Evolutionary conservation across 2,797 vertebrate species (phyloP).

Genomic region (Choloepus didactylus): DNA sequence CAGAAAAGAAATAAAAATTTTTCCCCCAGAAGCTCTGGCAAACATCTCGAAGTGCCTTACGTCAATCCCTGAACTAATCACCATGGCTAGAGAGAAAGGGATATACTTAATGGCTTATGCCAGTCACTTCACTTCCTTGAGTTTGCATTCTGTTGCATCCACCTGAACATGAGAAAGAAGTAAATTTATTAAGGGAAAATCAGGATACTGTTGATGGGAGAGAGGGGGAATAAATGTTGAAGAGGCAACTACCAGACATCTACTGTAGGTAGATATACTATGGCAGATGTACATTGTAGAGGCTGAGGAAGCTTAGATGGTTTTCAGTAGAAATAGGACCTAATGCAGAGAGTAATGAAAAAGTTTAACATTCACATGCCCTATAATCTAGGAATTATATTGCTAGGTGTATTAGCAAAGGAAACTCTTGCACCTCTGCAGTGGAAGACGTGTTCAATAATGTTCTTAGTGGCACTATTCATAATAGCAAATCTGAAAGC

Average conservation of each 20-base stretch:
- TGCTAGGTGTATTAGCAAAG: neutral
- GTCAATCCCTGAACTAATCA: no score
- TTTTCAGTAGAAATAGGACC: neutral
- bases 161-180: neutral
- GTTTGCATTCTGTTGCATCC: neutral
- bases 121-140: neutral
- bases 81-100: neutral
- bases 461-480: neutral
- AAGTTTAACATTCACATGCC: neutral
- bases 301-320: neutral
- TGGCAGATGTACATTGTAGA: neutral
- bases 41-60: neutral
- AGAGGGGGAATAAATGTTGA: neutral
- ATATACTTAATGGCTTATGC: neutral
- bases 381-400: neutral
- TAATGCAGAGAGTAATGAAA: neutral
- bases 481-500: neutral
- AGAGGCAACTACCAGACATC: neutral
- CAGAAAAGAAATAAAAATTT: neutral
- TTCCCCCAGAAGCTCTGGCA: neutral
- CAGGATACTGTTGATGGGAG: neutral
- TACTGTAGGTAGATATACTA: neutral
- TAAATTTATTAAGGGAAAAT: neutral
- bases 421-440: neutral
- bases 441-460: neutral